A percentile compares a stretch with the other conserved stretches of the same genome.
These are phyloP conservation scores for Gallinago paraguaiae DNA, from an alignment of 2,113 vertebrate genomes.

Conservation along the genomic window DNA sequence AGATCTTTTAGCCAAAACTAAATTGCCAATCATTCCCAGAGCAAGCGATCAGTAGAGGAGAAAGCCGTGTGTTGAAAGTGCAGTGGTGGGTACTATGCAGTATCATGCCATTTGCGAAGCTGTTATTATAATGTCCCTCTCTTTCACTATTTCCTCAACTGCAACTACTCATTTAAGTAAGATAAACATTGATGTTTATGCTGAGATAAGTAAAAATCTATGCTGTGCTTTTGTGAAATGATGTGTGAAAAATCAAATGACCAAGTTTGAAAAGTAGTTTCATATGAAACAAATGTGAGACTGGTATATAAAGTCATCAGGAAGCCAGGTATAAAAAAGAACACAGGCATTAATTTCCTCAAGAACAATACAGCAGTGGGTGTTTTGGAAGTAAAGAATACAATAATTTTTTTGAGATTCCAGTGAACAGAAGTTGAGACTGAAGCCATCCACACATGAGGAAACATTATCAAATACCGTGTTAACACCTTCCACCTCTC, in stretches of 20 bases:
- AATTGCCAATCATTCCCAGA: background rate
- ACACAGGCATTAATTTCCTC: background rate
- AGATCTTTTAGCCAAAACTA: background rate
- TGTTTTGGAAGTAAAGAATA: background rate
- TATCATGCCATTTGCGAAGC: background rate
- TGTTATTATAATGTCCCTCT: background rate
- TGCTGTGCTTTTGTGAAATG: background rate
- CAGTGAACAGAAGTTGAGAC: background rate
- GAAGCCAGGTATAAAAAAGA: background rate
- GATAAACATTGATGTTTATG: background rate
- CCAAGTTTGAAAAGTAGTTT: background rate
- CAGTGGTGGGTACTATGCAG: background rate
- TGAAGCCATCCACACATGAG: background rate
- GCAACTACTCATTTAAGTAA: background rate
- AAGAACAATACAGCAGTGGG: background rate
- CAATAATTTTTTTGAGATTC: background rate
- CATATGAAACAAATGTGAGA: background rate
- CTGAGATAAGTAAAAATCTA: slow-evolving; percentile 9
- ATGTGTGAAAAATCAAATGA: background rate
- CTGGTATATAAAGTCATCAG: background rate
- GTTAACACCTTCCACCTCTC: background rate
- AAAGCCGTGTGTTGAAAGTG: background rate
- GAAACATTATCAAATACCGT: background rate
- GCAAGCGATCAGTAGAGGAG: background rate
- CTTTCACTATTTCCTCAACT: background rate